Evolutionary conservation across 2,113 vertebrate species (phyloP), one percentile per base, ranked within the genome.

Genomic region (Neomonachus schauinslandi): DNA sequence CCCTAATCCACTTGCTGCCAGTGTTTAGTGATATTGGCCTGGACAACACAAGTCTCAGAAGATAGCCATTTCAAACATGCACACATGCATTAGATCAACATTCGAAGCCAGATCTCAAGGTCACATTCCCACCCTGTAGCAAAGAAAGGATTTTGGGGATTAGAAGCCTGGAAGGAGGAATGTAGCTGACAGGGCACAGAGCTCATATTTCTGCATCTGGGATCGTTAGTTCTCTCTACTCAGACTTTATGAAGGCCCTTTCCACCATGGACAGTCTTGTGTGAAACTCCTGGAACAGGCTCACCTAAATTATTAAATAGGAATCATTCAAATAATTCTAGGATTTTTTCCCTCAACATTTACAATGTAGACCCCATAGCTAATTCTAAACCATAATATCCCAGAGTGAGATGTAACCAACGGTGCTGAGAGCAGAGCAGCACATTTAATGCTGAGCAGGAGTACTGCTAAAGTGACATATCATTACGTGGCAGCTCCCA

Each of bases 1-100:
- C 39, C 42, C 13, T 57, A 21, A 65, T 21, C 31, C 13, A 71
- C 18, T 80, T 89, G 49, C 65, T 84, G 55, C 33, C 28, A 72
- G 24, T 4, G 19, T 24, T 55, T 42, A 33, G 14, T 0, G 4
- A 16, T 22, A 49, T 15, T 51, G 12, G 21, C n/a, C 87, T 49
- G 15, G 19, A 28, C 28, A 59, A 22, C 49, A 19, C 51, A 28
- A 7, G 80, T 81, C 28, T 89, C 65, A 92, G 72, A 72, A 91
- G 85, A 67, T 3, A 94, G n/a, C 28, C 65, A 77, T 82, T 91
- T 93, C 59, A 98, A 72, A 65, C 33, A 81, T 31, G 11, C 19
- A 55, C 31, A 36, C 24, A 67, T 26, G 51, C 42, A 28, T 85
- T 36, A 63, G 7, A 57, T 39, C 24, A 33, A 74, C 55, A 92